Percentiles rank a stretch among this genome's conserved stretches.
Conservation (phyloP, 2,113 vertebrate species). For the Addax nasomaculatus region DNA sequence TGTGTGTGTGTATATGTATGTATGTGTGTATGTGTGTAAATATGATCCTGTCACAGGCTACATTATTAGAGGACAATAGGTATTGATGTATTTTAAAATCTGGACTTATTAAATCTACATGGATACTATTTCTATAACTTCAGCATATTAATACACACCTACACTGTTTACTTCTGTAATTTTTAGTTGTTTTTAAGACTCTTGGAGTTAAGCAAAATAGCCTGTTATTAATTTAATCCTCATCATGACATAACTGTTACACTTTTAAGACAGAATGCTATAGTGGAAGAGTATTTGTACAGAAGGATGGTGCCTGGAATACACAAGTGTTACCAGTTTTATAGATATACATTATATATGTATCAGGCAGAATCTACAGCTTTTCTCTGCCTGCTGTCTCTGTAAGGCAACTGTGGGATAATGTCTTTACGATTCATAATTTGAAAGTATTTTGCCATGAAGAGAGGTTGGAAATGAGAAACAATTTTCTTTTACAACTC, state of each 20-base stretch:
- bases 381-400: not conserved
- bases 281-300: not conserved
- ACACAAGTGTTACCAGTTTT: not conserved
- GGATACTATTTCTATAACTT: not conserved
- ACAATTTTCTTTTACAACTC: not conserved
- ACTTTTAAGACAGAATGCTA: not conserved
- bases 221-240: not conserved
- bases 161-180: not conserved
- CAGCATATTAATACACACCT: not conserved
- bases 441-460: not conserved
- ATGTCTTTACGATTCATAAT: not conserved
- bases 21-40: not conserved
- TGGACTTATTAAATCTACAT: not conserved
- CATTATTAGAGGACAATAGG: not conserved
- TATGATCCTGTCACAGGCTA: not conserved
- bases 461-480: not conserved
- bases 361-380: not conserved
- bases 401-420: not conserved
- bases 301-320: not conserved
- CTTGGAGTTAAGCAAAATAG: not conserved
- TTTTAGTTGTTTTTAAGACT: not conserved
- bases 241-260: not conserved
- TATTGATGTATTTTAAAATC: not conserved
- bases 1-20: not conserved
- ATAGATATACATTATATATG: not conserved